phyloP scores from a whole-genome alignment of 92 coral and sea anemone genomes.

The Zoanthus gigantus region DNA sequence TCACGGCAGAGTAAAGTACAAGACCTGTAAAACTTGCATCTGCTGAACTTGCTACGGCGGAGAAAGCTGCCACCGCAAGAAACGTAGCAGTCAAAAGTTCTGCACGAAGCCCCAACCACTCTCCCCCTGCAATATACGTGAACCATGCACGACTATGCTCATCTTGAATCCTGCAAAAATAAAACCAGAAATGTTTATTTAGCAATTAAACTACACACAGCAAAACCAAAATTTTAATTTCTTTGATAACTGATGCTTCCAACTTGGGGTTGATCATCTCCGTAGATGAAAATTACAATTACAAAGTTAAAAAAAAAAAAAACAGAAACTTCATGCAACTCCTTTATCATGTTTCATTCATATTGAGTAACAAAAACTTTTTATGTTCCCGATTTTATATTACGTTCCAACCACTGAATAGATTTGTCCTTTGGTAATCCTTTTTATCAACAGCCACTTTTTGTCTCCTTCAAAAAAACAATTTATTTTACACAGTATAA shows the following conservation, averaged over 20 bases:
- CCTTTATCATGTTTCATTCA: too few relatives aligned
- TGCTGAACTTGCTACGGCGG: constrained; percentile 32
- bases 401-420: too few relatives aligned
- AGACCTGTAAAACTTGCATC: constrained; percentile 38
- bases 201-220: neutral
- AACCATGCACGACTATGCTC: constrained; percentile 34
- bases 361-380: too few relatives aligned
- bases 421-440: too few relatives aligned
- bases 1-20: constrained; percentile 19
- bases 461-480: too few relatives aligned
- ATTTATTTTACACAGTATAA: neutral
- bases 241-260: too few relatives aligned
- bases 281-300: too few relatives aligned
- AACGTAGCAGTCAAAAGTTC: constrained; percentile 28
- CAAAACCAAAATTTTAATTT: neutral
- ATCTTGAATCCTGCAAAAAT: constrained; percentile 36
- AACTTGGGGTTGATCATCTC: too few relatives aligned
- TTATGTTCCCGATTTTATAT: too few relatives aligned
- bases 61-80: constrained; percentile 28
- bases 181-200: neutral
- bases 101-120: constrained; percentile 41
- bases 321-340: too few relatives aligned
- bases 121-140: constrained; percentile 40
- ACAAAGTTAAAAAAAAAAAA: too few relatives aligned
- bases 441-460: too few relatives aligned